Evolutionary conservation across 2,113 vertebrate species (phyloP).

Genomic region (Proterorhinus semilunaris): DNA sequence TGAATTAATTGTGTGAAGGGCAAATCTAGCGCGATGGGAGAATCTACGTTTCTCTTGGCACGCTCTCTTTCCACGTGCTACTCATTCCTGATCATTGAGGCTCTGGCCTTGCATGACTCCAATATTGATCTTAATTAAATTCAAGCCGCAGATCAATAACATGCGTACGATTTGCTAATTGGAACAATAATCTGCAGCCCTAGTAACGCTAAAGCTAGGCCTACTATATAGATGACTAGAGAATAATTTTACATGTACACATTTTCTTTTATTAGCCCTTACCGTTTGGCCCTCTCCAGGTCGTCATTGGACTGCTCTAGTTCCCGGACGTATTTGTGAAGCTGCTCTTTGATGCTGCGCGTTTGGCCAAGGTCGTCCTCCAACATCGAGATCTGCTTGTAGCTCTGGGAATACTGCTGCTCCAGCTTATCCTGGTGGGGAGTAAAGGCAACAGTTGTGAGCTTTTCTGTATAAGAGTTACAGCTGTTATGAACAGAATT

Average conservation of each 20-base stretch:
- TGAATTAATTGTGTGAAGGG: conserved; percentile 28
- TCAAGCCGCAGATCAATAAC: background rate
- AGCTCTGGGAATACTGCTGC: conserved; percentile 92
- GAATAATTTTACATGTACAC: background rate
- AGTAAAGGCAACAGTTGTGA: background rate
- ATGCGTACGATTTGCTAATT: conserved; percentile 10
- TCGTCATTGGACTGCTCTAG: conserved; percentile 98
- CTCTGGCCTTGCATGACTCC: background rate
- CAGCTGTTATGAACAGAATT: background rate
- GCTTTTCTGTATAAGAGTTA: background rate
- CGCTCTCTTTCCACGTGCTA: background rate
- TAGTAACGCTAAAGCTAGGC: background rate
- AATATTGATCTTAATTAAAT: conserved; percentile 22
- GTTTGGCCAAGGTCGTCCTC: conserved; percentile 96
- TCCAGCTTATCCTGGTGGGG: conserved; percentile 88
- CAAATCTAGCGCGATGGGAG: background rate
- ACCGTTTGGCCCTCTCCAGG: conserved; percentile 96
- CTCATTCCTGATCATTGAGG: conserved; percentile 16
- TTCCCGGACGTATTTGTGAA: conserved; percentile 95
- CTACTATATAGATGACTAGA: background rate
- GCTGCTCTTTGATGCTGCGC: conserved; percentile 92
- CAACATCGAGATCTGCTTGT: conserved; percentile 93
- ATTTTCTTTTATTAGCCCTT: background rate
- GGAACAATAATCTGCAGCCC: background rate
- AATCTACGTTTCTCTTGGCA: background rate